These are phyloP conservation scores for Propsilocerus akamusi DNA, from an alignment of 1,140 invertebrate genomes.

Conservation along the genomic window DNA sequence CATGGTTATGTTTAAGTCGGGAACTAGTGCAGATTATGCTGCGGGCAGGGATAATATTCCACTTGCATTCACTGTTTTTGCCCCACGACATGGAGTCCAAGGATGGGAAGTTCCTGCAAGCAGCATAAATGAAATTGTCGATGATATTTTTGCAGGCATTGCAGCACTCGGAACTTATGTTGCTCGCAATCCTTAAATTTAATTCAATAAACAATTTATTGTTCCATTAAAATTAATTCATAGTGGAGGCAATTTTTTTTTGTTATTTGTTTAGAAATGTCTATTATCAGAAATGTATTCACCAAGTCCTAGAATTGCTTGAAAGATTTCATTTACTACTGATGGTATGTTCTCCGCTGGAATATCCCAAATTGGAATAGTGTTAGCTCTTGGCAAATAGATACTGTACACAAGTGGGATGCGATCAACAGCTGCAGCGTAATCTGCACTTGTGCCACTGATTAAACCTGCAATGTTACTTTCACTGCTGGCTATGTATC, in stretches of 20 bases:
- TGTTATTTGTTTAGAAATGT: background rate
- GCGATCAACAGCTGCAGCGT: background rate
- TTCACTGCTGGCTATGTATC: background rate
- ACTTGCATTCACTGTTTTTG: background rate
- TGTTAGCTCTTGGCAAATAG: too few species aligned
- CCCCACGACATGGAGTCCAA: background rate
- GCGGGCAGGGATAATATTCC: background rate
- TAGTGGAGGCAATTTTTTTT: background rate
- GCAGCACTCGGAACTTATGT: background rate
- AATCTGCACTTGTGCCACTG: background rate
- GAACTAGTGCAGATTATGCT: background rate
- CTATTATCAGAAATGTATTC: too few species aligned
- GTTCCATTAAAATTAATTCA: background rate
- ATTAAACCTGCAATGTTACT: background rate
- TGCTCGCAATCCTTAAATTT: background rate
- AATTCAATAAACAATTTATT: background rate
- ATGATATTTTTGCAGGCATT: background rate
- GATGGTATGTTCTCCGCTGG: too few species aligned
- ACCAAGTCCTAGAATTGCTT: too few species aligned
- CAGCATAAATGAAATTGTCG: background rate
- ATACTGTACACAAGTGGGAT: background rate
- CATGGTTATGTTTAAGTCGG: background rate
- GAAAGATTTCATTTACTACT: too few species aligned
- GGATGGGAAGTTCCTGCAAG: background rate
- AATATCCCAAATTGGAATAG: too few species aligned